phyloP scores from a whole-genome alignment of 2,113 vertebrate genomes.

The Myotis davidii region DNA sequence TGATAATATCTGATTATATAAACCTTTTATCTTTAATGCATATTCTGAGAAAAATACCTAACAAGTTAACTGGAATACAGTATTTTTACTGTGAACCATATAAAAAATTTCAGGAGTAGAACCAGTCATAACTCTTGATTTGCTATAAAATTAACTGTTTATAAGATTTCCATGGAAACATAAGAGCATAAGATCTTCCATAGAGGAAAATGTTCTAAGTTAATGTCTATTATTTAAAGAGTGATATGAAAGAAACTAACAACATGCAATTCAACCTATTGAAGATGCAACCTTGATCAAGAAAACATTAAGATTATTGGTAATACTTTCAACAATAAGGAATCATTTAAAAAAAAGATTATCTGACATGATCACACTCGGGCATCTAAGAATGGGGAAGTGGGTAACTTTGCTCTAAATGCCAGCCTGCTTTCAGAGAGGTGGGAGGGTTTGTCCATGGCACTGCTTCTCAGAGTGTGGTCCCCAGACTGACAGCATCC shows the following conservation, averaged over 20 bases:
- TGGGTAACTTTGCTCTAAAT: neutral
- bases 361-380: neutral
- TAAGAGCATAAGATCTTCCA: neutral
- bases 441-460: neutral
- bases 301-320: neutral
- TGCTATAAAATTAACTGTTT: neutral
- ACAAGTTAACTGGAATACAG: neutral
- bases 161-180: neutral
- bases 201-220: neutral
- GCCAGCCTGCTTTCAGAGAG: neutral
- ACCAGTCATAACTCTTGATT: neutral
- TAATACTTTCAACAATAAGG: no score
- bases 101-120: neutral
- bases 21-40: neutral
- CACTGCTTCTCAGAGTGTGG: neutral
- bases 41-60: neutral
- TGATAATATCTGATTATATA: neutral
- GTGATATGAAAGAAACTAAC: neutral
- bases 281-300: neutral
- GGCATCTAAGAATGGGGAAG: neutral
- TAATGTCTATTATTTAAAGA: constrained; percentile 11
- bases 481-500: neutral
- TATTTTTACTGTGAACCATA: neutral
- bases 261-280: neutral
- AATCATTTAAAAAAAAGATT: no score